A percentile compares a stretch with the other conserved stretches of the same genome.
Evolutionary conservation across 2,888 invertebrate species (phyloP).

Genomic region (Hermaeophaga mercurialis): DNA sequence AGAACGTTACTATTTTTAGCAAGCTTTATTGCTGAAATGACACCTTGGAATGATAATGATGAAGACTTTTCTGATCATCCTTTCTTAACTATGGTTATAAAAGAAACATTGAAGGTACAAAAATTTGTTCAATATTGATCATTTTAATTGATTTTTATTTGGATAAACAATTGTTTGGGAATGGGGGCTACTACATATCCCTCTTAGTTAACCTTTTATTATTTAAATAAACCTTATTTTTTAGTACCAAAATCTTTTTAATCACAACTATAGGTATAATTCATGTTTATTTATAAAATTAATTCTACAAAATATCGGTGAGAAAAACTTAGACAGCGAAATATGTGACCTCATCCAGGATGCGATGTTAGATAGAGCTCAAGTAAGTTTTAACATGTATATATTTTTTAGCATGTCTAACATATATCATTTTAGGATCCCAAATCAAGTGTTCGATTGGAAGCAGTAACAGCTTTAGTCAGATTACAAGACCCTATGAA

Average conservation of each 20-base stretch:
- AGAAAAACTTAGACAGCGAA: constrained; percentile 39
- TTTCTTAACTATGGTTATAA: constrained; percentile 35
- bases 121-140: not conserved
- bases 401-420: not conserved
- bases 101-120: constrained; percentile 34
- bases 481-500: constrained; percentile 80
- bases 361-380: constrained; percentile 43
- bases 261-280: constrained; percentile 36
- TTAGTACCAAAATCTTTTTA: constrained; percentile 31
- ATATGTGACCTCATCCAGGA: constrained; percentile 44
- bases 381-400: constrained; percentile 35
- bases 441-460: constrained; percentile 75
- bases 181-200: too few relatives aligned
- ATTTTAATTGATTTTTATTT: too few relatives aligned
- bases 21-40: constrained; percentile 38
- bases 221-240: constrained; percentile 27
- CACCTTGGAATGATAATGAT: constrained; percentile 28
- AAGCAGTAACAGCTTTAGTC: constrained; percentile 78
- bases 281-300: constrained; percentile 42
- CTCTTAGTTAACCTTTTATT: too few relatives aligned
- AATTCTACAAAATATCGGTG: constrained; percentile 39
- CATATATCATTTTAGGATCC: constrained; percentile 46
- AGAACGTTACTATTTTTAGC: constrained; percentile 40
- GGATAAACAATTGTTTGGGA: too few relatives aligned
- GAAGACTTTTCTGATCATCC: constrained; percentile 28